These are phyloP conservation scores for Noturus placidus DNA, from an alignment of 2,113 vertebrate genomes.

Conservation along the genomic window DNA sequence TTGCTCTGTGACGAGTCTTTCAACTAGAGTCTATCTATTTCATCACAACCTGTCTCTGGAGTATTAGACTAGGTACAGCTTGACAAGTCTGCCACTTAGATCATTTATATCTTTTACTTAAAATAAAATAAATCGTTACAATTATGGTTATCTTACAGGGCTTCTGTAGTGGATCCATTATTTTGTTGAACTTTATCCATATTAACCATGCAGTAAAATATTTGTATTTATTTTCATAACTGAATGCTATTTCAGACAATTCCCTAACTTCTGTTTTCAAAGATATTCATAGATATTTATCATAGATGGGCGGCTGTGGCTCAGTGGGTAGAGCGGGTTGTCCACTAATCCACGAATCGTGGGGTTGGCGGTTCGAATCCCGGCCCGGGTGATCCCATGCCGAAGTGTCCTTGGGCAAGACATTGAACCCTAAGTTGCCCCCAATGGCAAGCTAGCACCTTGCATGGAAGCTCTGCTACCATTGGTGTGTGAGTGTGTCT, in stretches of 20 bases:
- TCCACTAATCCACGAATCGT: too few species aligned
- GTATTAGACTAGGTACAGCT: slow-evolving; percentile 9
- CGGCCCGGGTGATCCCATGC: too few species aligned
- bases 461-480: too few species aligned
- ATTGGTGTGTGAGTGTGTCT: too few species aligned
- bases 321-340: too few species aligned
- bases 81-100: slow-evolving; percentile 32
- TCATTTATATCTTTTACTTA: background rate
- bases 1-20: slow-evolving; percentile 28
- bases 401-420: too few species aligned
- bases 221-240: background rate
- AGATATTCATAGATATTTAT: background rate
- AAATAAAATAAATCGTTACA: background rate
- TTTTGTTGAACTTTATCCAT: background rate
- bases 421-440: too few species aligned
- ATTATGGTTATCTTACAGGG: background rate
- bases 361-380: too few species aligned
- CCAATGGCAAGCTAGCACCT: too few species aligned
- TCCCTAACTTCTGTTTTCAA: background rate
- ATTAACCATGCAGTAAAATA: background rate
- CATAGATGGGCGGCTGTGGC: too few species aligned
- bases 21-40: slow-evolving; percentile 47
- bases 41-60: slow-evolving; percentile 37
- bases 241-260: background rate
- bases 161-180: background rate